Percentiles rank a stretch among this genome's conserved stretches.
phyloP scores from a whole-genome alignment of 2,888 invertebrate species.

The Pyrochroa serraticornis region DNA sequence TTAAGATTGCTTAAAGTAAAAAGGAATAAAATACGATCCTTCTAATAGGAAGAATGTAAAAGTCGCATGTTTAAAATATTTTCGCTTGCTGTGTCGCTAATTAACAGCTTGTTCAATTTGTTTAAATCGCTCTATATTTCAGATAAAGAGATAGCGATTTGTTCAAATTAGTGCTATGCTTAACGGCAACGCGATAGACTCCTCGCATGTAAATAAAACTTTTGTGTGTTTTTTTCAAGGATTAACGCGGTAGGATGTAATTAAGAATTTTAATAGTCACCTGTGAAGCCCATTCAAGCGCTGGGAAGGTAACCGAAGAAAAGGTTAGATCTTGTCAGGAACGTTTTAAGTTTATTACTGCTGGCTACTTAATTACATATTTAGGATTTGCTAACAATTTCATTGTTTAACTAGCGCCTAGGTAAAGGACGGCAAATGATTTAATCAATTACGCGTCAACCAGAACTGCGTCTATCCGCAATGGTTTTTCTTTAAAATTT shows the following conservation, averaged over 20 bases:
- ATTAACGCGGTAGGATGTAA: conserved; percentile 28
- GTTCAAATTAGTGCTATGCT: conserved; percentile 7
- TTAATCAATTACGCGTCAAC: too few species aligned
- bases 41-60: neutral
- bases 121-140: conserved; percentile 16
- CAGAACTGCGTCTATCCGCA: too few species aligned
- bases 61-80: conserved; percentile 6
- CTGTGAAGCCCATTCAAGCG: conserved; percentile 28
- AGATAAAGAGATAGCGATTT: conserved; percentile 9
- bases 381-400: conserved; percentile 3
- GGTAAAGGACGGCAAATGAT: too few species aligned
- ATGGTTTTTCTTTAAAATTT: too few species aligned
- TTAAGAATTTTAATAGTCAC: conserved; percentile 32
- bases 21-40: too few species aligned
- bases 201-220: conserved; percentile 7
- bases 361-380: conserved; percentile 6
- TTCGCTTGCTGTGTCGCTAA: neutral
- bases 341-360: conserved; percentile 12
- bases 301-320: conserved; percentile 27
- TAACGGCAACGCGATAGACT: conserved; percentile 6
- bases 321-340: conserved; percentile 31
- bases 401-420: neutral
- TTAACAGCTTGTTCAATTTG: conserved; percentile 4
- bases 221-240: conserved; percentile 25
- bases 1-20: too few species aligned